phyloP scores from a whole-genome alignment of 2,888 invertebrate species.

The Drosophila villosipedis region DNA sequence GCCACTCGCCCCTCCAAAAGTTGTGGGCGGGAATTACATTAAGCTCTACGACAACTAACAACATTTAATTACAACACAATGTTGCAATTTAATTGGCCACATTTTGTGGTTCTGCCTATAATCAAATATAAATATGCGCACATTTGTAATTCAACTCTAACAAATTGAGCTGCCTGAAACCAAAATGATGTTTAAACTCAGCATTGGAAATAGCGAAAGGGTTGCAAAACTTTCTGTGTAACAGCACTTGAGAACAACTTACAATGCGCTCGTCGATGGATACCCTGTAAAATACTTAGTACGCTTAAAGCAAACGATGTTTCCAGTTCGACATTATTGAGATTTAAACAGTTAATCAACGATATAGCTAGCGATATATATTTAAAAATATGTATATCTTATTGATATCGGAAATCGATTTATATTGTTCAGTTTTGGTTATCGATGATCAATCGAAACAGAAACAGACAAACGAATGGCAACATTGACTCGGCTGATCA shows the following conservation, averaged over 20 bases:
- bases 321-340: neutral
- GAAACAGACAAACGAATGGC: too few relatives aligned
- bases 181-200: neutral
- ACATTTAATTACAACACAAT: neutral
- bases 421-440: neutral
- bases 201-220: neutral
- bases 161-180: neutral
- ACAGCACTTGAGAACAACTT: neutral
- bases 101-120: slow-evolving; percentile 2
- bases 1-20: neutral
- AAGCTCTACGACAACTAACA: slow-evolving; percentile 10
- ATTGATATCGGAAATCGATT: neutral
- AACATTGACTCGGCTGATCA: neutral
- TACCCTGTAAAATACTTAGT: neutral
- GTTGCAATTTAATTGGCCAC: neutral
- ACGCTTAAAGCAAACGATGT: too few relatives aligned
- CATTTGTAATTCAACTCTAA: neutral
- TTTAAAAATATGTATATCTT: neutral
- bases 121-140: slow-evolving; percentile 2
- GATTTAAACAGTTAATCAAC: neutral
- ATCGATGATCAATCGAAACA: neutral
- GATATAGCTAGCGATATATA: neutral
- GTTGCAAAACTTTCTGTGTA: neutral
- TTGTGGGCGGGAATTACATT: slow-evolving; percentile 2
- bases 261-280: neutral